phyloP scores from a whole-genome alignment of 1,140 invertebrate species.

The Manduca sexta region DNA sequence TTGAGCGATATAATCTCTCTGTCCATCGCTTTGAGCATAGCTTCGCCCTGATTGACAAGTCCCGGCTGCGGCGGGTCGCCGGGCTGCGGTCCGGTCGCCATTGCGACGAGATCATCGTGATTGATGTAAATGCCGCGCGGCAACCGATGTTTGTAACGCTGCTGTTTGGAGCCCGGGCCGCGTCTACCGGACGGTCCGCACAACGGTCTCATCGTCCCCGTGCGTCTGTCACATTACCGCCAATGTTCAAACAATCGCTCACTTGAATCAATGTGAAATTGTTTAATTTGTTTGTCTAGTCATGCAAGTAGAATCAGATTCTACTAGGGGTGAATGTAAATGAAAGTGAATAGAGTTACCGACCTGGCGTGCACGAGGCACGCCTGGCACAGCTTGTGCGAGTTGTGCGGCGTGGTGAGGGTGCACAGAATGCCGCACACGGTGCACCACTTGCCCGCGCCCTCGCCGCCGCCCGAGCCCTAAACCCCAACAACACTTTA shows the following conservation, averaged over 20 bases:
- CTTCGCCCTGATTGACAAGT: constrained; percentile 82
- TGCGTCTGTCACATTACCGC: constrained; percentile 77
- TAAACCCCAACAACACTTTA: constrained; percentile 69
- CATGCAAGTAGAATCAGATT: too few species aligned
- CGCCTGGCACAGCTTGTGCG: constrained; percentile 72
- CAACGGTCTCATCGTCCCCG: constrained; percentile 83
- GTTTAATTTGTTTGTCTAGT: not conserved
- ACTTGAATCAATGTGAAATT: not conserved
- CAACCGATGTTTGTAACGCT: constrained; percentile 91
- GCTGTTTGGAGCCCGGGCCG: constrained; percentile 74
- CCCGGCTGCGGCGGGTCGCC: constrained; percentile 56
- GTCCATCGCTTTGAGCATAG: constrained; percentile 92
- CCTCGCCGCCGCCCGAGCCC: constrained; percentile 62
- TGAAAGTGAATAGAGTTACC: constrained; percentile 36
- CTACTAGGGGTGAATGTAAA: not conserved
- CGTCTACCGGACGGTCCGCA: constrained; percentile 76
- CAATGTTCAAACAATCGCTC: constrained; percentile 41
- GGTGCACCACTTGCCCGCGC: constrained; percentile 63
- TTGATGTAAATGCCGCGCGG: constrained; percentile 97
- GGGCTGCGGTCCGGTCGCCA: constrained; percentile 82
- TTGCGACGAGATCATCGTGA: constrained; percentile 93
- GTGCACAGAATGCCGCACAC: constrained; percentile 72
- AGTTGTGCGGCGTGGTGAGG: constrained; percentile 69
- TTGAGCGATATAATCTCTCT: constrained; percentile 94
- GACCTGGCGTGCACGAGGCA: constrained; percentile 74